Conservation (phyloP, 1,140 invertebrate species). For the Ladona fulva region DNA sequence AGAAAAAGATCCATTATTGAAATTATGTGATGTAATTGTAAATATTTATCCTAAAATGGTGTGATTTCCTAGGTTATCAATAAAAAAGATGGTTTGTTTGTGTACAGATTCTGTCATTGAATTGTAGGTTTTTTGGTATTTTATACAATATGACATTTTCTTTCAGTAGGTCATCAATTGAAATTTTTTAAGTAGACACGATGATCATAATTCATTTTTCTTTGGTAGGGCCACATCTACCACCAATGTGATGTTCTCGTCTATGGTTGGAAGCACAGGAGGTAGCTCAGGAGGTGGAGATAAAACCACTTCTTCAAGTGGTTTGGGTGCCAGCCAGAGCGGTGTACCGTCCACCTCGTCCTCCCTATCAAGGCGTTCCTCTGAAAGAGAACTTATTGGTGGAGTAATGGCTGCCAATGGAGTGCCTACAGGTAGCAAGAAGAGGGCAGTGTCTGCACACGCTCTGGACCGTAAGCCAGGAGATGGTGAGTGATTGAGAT, state of each 20-base stretch:
- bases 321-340: neutral
- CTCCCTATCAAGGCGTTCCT: constrained; percentile 65
- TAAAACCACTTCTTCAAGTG: neutral
- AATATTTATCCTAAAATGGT: no score
- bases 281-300: neutral
- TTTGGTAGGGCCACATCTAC: constrained; percentile 81
- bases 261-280: neutral
- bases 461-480: constrained; percentile 58
- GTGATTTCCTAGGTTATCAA: no score
- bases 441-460: constrained; percentile 65
- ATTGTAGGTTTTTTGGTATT: no score
- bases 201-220: no score
- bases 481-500: constrained; percentile 41
- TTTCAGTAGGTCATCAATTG: no score
- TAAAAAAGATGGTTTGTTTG: no score
- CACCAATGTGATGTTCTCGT: constrained; percentile 62
- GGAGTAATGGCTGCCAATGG: constrained; percentile 32
- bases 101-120: no score
- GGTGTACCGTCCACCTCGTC: constrained; percentile 34
- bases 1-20: no score
- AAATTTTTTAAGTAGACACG: no score
- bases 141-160: no score
- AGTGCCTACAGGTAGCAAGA: constrained; percentile 48
- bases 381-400: constrained; percentile 66
- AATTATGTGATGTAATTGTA: no score